Evolutionary conservation across 92 coral and sea anemone species (phyloP).

Genomic region (Galaxea fascicularis): DNA sequence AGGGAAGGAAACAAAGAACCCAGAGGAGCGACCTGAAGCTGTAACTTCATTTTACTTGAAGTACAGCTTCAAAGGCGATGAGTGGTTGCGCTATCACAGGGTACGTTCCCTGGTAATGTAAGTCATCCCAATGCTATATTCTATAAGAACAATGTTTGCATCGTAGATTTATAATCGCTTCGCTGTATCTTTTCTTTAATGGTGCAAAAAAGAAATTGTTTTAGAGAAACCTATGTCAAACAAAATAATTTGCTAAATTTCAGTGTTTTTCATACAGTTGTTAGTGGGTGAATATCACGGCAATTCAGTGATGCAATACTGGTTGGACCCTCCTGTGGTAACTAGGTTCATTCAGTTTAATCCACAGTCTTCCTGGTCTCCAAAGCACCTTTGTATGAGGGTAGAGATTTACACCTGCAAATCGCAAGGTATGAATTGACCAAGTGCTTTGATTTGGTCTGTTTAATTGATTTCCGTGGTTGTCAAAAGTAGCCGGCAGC

Average conservation of each 20-base stretch:
- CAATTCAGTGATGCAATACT: conserved; percentile 1
- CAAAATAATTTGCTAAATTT: neutral
- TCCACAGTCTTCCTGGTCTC: too few relatives aligned
- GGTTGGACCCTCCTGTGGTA: conserved; percentile 33
- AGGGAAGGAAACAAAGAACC: neutral
- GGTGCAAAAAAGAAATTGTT: too few relatives aligned
- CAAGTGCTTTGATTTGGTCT: neutral
- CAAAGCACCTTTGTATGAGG: conserved; percentile 28
- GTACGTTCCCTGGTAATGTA: neutral
- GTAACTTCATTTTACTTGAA: too few relatives aligned
- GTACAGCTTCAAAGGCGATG: conserved; percentile 13
- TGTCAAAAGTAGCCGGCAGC: too few relatives aligned
- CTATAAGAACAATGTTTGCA: neutral
- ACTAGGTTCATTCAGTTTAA: conserved; percentile 20
- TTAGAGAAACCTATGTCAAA: too few relatives aligned
- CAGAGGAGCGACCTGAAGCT: neutral
- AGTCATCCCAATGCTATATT: too few relatives aligned
- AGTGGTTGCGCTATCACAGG: conserved; percentile 27
- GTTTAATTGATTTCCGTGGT: too few relatives aligned
- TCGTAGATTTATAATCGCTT: too few relatives aligned
- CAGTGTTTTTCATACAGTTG: neutral
- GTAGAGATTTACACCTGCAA: conserved; percentile 24
- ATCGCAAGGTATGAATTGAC: neutral
- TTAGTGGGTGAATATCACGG: conserved; percentile 20
- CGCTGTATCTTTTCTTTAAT: neutral